A percentile compares a stretch with the other conserved stretches of the same genome.
Evolutionary conservation across 1,140 invertebrate genomes (phyloP).

Genomic region (Maconellicoccus hirsutus): DNA sequence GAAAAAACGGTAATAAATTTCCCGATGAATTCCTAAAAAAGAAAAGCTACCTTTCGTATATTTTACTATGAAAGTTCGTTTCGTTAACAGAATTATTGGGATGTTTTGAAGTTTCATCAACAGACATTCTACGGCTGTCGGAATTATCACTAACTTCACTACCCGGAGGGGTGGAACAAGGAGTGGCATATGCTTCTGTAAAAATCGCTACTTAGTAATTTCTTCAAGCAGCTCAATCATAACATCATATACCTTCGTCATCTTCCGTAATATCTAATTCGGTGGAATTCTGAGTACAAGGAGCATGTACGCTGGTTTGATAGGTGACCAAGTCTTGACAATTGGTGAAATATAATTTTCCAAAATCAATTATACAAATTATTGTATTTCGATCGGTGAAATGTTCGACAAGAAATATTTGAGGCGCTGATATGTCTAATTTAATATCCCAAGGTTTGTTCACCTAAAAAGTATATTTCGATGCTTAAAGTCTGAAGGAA

Average conservation of each 20-base stretch:
- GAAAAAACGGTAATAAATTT: too few species aligned
- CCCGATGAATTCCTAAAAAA: neutral
- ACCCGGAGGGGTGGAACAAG: constrained; percentile 80
- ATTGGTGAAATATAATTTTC: constrained; percentile 63
- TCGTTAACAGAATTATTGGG: constrained; percentile 43
- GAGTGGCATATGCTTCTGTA: constrained; percentile 61
- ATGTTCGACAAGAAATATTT: constrained; percentile 77
- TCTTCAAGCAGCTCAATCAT: neutral
- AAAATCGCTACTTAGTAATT: constrained; percentile 29
- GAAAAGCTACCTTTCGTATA: constrained; percentile 52
- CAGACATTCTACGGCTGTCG: neutral
- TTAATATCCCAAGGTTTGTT: constrained; percentile 73
- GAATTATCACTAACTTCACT: constrained; percentile 49
- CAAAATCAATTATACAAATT: constrained; percentile 75
- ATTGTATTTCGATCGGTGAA: constrained; percentile 63
- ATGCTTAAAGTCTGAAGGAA: too few species aligned
- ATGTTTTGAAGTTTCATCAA: constrained; percentile 12
- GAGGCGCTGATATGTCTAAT: constrained; percentile 83
- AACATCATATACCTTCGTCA: constrained; percentile 30
- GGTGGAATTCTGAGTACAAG: constrained; percentile 23
- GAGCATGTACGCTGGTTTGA: constrained; percentile 37
- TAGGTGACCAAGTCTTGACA: constrained; percentile 25
- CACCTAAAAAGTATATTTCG: constrained; percentile 34
- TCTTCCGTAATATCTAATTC: constrained; percentile 34
- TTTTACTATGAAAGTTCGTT: constrained; percentile 51